phyloP scores from a whole-genome alignment of 2,113 vertebrate species.

The Dinomys branickii region DNA sequence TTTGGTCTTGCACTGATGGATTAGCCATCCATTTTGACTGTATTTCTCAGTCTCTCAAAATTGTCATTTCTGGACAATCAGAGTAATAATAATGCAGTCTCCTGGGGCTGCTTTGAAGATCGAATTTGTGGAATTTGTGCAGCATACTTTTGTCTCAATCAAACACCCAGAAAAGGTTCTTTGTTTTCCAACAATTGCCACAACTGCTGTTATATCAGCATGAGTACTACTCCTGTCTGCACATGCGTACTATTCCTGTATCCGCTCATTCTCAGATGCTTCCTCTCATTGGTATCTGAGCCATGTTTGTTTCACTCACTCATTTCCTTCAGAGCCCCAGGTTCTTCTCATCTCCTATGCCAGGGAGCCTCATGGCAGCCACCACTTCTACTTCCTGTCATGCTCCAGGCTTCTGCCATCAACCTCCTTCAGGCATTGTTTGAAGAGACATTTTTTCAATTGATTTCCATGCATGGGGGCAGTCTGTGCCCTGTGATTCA shows the following conservation, averaged over 20 bases:
- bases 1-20: background rate
- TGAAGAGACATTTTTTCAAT: background rate
- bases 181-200: background rate
- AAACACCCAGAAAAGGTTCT: background rate
- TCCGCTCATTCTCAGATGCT: background rate
- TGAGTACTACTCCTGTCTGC: background rate
- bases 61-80: background rate
- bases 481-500: background rate
- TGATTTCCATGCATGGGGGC: background rate
- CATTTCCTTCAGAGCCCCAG: background rate
- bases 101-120: background rate
- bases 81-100: background rate
- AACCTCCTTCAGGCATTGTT: background rate
- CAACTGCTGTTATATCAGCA: background rate
- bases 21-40: background rate
- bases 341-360: background rate
- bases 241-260: background rate
- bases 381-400: background rate
- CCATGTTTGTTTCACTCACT: background rate
- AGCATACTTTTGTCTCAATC: background rate
- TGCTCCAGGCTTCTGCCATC: background rate
- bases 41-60: background rate
- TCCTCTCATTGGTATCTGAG: background rate
- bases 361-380: background rate
- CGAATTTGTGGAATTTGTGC: background rate